Evolutionary conservation across 1,140 invertebrate genomes (phyloP).

Genomic region (Diplogasteroides magnus): DNA sequence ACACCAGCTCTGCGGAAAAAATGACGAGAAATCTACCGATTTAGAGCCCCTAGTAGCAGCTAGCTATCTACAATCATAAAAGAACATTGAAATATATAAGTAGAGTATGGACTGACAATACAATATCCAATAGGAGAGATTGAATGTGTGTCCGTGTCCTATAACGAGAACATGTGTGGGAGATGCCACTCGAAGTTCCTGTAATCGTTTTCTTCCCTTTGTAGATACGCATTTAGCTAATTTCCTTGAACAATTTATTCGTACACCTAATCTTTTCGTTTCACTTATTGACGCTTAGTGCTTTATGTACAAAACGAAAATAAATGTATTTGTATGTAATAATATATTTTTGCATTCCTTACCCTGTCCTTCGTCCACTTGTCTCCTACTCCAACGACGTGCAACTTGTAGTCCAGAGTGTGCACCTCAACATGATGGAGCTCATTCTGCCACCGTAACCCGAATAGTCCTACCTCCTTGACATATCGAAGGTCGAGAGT

Average conservation of each 20-base stretch:
- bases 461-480: slow-evolving; percentile 41
- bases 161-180: background rate
- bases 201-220: background rate
- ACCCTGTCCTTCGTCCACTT: slow-evolving; percentile 54
- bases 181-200: background rate
- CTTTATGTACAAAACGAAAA: slow-evolving; percentile 49
- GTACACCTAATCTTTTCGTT: background rate
- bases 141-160: background rate
- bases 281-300: slow-evolving; percentile 43
- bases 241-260: background rate
- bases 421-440: slow-evolving; percentile 21
- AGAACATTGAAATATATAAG: too few relatives aligned
- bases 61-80: too few relatives aligned
- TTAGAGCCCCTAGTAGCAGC: background rate
- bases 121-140: background rate
- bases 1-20: background rate
- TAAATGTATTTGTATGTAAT: slow-evolving; percentile 43
- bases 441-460: background rate
- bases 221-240: background rate
- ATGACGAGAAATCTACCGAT: background rate
- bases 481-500: slow-evolving; percentile 36
- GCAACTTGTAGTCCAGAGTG: slow-evolving; percentile 33
- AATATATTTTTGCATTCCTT: slow-evolving; percentile 38
- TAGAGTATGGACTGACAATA: background rate
- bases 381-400: slow-evolving; percentile 46